phyloP scores from a whole-genome alignment of 2,113 vertebrate genomes.

The Marmota monax region DNA sequence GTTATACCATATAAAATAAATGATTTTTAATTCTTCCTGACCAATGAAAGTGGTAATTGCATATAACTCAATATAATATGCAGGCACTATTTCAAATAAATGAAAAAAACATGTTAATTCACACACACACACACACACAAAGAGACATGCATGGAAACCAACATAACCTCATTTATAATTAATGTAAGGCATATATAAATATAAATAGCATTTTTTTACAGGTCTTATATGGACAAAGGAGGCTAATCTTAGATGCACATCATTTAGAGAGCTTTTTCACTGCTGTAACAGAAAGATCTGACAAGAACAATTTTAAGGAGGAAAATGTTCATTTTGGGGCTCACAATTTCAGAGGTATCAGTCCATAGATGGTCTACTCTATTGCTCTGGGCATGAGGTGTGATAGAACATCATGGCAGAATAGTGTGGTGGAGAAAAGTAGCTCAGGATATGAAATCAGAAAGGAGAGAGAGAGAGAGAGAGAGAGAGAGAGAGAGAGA shows the following conservation, averaged over 20 bases:
- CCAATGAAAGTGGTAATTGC: background rate
- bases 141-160: background rate
- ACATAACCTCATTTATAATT: background rate
- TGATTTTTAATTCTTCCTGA: constrained; percentile 21
- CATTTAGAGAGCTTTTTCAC: too few relatives aligned
- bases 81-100: background rate
- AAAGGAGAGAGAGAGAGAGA: too few relatives aligned
- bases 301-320: too few relatives aligned
- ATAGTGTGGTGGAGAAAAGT: too few relatives aligned
- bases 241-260: background rate
- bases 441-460: too few relatives aligned
- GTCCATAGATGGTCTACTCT: too few relatives aligned
- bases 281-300: too few relatives aligned
- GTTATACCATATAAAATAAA: background rate
- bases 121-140: background rate
- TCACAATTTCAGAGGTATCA: too few relatives aligned
- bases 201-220: background rate
- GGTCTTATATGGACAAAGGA: background rate
- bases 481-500: too few relatives aligned
- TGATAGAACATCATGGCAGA: too few relatives aligned
- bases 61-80: background rate
- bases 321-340: too few relatives aligned
- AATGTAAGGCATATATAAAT: background rate
- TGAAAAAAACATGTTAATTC: background rate
- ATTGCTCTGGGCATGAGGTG: too few relatives aligned